Evolutionary conservation across 2,113 vertebrate genomes (phyloP).

Genomic region (Hucho hucho): DNA sequence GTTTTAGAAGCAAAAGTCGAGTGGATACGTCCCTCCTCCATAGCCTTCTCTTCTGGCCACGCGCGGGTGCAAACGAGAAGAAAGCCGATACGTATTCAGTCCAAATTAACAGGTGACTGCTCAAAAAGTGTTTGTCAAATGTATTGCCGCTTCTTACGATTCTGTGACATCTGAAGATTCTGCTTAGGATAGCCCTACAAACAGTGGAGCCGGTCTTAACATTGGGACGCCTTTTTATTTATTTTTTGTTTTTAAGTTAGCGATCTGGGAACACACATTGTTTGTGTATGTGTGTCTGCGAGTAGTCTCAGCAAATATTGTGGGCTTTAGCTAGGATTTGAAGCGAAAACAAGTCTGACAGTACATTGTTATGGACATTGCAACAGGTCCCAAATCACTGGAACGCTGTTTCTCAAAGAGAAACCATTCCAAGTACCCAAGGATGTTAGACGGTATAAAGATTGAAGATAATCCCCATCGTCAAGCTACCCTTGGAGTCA

Average conservation of each 20-base stretch:
- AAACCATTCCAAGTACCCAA: constrained; percentile 80
- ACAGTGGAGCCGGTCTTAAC: constrained; percentile 4
- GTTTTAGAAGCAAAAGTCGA: constrained; percentile 21
- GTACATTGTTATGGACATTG: constrained; percentile 83
- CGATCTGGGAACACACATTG: constrained; percentile 31
- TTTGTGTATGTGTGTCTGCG: too few species aligned
- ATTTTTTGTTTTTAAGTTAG: constrained; percentile 28
- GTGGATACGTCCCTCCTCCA: background rate
- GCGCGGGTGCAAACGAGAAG: background rate
- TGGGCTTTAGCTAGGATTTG: constrained; percentile 12
- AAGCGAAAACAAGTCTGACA: constrained; percentile 51
- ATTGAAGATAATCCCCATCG: constrained; percentile 91
- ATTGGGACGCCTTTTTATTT: background rate
- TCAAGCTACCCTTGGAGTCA: constrained; percentile 87
- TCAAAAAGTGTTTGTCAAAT: constrained; percentile 41
- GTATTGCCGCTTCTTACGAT: constrained; percentile 34
- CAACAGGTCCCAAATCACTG: constrained; percentile 88
- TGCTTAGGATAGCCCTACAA: background rate
- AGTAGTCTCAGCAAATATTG: background rate
- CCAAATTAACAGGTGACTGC: constrained; percentile 74
- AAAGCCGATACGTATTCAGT: constrained; percentile 6
- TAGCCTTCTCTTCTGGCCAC: background rate
- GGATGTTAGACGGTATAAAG: constrained; percentile 98
- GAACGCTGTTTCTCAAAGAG: constrained; percentile 81
- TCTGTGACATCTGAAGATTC: constrained; percentile 22